Base-by-base conservation (phyloP, 2,888 invertebrate genomes). In the Dioctria rufipes region DNA sequence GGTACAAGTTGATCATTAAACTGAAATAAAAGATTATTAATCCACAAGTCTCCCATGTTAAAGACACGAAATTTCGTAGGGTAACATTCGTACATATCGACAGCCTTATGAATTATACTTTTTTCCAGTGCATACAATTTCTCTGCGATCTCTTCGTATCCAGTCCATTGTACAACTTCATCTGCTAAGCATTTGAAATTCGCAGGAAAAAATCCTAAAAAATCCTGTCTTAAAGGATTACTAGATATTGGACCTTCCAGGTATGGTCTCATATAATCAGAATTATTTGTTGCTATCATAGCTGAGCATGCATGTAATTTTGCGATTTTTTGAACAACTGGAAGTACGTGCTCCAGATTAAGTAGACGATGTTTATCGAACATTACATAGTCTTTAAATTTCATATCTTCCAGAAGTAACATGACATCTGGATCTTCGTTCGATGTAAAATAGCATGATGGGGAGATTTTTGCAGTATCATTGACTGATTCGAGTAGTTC, bases 251-350 rank as follows among this genome's bases (percentile, higher is more conserved):
- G 86, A 3, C 87, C 87, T 77, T 88, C 88, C 37, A 84, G 71
- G 75, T 88, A 89, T 78, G 86, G 86, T 73, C 88, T 86, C 84
- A 89, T 85, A 1, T 87, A 84, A 54, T 86, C 84, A 0, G 87
- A 85, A 83, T 85, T 86, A 13, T 87, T 82, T 49, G 85, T 82
- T 43, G 86, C 85, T 9, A 89, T 84, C 3, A 88, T 84, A 3
- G 86, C 88, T 0, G 92, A 91, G 61, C 90, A 89, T 3, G 92
- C 92, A 84, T 92, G 92, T 81, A 92, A 87, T 84, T 89, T 90
- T 2, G 91, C 92, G 81, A 92, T 84, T 85, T 90, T 91, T 80
- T 89, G 89, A 3, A 92, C 84, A 3, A 91, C 90, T 67, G 90
- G 86, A 78, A 90, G 84, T 77, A 90, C 88, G 84, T 92, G 92